These are phyloP conservation scores for Sarcophaga carnaria DNA, from an alignment of 2,888 invertebrate genomes.

Conservation along the genomic window DNA sequence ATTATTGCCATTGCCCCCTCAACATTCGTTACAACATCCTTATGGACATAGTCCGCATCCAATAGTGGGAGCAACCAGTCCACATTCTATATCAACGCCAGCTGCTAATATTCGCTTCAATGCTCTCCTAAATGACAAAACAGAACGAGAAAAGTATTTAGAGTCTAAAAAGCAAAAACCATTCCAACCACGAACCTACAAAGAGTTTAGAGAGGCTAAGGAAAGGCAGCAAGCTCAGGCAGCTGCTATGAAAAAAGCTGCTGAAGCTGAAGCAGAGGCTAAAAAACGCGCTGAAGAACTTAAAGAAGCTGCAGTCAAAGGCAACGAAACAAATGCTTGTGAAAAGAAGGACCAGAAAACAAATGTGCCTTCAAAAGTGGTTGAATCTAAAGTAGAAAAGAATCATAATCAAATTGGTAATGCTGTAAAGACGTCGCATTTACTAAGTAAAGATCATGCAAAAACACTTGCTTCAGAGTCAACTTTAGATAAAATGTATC, in stretches of 20 bases:
- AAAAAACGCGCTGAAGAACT: slow-evolving; percentile 34
- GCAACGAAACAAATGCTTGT: slow-evolving; percentile 3
- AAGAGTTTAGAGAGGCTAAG: slow-evolving; percentile 76
- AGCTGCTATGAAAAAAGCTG: slow-evolving; percentile 53
- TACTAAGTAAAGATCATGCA: neutral
- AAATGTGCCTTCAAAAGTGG: slow-evolving; percentile 4
- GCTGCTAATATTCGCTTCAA: slow-evolving; percentile 69
- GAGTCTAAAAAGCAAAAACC: slow-evolving; percentile 74
- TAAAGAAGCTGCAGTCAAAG: slow-evolving; percentile 27
- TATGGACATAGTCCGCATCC: neutral
- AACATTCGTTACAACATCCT: neutral
- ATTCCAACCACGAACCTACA: slow-evolving; percentile 75
- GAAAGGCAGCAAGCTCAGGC: slow-evolving; percentile 71
- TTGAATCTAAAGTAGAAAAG: slow-evolving; percentile 21
- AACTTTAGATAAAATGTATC: slow-evolving; percentile 78
- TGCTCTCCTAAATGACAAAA: slow-evolving; percentile 74
- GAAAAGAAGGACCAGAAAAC: slow-evolving; percentile 19
- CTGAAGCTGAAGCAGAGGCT: slow-evolving; percentile 39
- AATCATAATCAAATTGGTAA: slow-evolving; percentile 5
- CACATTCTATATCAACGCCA: neutral
- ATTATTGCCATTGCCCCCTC: neutral
- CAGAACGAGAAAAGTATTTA: slow-evolving; percentile 74
- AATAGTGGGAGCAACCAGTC: neutral
- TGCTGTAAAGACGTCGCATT: neutral
- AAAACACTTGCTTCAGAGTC: slow-evolving; percentile 63